phyloP scores from a whole-genome alignment of 2,797 vertebrate species.

The Spondyliosoma cantharus region DNA sequence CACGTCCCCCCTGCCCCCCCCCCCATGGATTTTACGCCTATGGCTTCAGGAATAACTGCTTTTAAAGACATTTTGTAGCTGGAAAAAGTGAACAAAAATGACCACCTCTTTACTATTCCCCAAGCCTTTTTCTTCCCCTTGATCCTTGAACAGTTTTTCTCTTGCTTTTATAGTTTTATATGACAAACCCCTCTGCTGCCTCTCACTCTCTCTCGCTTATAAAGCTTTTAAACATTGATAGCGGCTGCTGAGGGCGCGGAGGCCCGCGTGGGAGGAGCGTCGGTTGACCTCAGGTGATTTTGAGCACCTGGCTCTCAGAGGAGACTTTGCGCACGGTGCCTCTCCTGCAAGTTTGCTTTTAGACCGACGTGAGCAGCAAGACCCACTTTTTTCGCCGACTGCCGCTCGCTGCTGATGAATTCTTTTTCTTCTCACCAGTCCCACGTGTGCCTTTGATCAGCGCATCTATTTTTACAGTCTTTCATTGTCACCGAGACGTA shows the following conservation, averaged over 20 bases:
- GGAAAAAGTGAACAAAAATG: slow-evolving; percentile 44
- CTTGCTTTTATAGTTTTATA: slow-evolving; percentile 61
- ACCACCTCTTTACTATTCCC: slow-evolving; percentile 40
- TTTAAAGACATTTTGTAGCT: slow-evolving; percentile 16
- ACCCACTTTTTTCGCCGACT: slow-evolving; percentile 62
- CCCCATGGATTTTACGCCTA: too few relatives aligned
- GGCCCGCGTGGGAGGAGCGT: slow-evolving; percentile 59
- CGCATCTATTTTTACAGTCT: slow-evolving; percentile 79
- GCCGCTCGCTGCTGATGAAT: slow-evolving; percentile 70
- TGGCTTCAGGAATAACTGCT: slow-evolving; percentile 25
- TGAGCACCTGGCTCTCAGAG: slow-evolving; percentile 76
- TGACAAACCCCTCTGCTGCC: slow-evolving; percentile 49
- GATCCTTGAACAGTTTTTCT: slow-evolving; percentile 47
- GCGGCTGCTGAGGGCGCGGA: slow-evolving; percentile 64
- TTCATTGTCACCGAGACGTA: slow-evolving; percentile 77
- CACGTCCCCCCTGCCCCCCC: too few relatives aligned
- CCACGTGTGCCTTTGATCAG: slow-evolving; percentile 84
- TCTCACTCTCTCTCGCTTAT: slow-evolving; percentile 48
- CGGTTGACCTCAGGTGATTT: slow-evolving; percentile 77
- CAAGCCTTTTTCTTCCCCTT: slow-evolving; percentile 23
- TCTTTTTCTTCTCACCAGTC: slow-evolving; percentile 73
- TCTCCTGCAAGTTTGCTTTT: slow-evolving; percentile 63
- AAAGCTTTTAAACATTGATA: slow-evolving; percentile 79
- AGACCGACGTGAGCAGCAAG: slow-evolving; percentile 60
- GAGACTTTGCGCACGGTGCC: slow-evolving; percentile 24